These are phyloP conservation scores for Rachycentron canadum DNA, from an alignment of 2,797 vertebrate species.

Conservation along the genomic window DNA sequence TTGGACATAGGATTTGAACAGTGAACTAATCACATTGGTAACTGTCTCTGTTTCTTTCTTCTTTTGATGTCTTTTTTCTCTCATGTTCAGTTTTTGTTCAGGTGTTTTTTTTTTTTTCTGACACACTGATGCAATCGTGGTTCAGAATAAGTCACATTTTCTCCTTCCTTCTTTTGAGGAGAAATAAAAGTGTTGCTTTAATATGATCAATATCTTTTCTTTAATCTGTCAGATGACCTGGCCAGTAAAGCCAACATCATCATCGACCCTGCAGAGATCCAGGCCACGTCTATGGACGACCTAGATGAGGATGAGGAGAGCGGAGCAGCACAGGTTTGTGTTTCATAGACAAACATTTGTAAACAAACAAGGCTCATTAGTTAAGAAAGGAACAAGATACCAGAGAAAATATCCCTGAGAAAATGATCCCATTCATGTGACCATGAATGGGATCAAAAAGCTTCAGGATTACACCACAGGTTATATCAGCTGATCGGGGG, in stretches of 20 bases:
- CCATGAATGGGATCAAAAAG: too few relatives aligned
- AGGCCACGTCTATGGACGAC: slow-evolving; percentile 95
- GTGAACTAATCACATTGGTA: background rate
- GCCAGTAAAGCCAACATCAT: slow-evolving; percentile 95
- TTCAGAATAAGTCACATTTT: background rate
- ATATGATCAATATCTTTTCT: background rate
- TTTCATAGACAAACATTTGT: background rate
- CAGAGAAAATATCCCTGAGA: too few relatives aligned
- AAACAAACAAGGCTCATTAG: background rate
- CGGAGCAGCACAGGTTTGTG: slow-evolving; percentile 88
- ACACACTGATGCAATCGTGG: background rate
- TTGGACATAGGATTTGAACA: too few relatives aligned
- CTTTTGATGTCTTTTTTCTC: background rate
- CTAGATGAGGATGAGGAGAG: slow-evolving; percentile 96
- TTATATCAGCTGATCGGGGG: too few relatives aligned
- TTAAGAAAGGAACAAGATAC: background rate
- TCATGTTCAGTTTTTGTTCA: background rate
- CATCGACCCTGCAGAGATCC: slow-evolving; percentile 95
- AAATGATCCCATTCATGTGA: too few relatives aligned
- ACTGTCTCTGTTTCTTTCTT: background rate
- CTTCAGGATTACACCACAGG: too few relatives aligned
- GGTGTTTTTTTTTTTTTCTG: background rate
- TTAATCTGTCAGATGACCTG: slow-evolving; percentile 88
- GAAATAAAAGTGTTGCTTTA: background rate
- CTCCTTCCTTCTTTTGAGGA: background rate